Conservation (phyloP, 2,113 vertebrate genomes). For the Columba janthina region DNA sequence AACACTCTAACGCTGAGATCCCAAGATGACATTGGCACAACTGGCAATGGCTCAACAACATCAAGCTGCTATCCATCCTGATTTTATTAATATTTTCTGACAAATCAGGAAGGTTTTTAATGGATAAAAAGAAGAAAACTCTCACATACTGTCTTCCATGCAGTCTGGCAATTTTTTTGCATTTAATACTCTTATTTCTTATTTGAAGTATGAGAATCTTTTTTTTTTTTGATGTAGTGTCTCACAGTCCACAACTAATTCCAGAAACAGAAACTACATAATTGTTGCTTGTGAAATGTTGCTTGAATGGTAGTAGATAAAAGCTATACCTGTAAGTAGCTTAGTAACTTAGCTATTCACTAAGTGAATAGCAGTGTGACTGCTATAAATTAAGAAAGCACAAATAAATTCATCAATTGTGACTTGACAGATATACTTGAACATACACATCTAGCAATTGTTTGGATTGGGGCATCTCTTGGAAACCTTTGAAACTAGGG, state of each 20-base stretch:
- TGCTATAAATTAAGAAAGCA: background rate
- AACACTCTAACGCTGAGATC: background rate
- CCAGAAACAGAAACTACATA: background rate
- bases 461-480: background rate
- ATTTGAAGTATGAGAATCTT: background rate
- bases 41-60: background rate
- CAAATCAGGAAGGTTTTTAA: background rate
- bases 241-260: background rate
- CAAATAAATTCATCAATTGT: background rate
- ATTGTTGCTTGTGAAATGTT: background rate
- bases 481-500: background rate
- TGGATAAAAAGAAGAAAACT: background rate
- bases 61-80: background rate
- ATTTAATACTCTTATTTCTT: background rate
- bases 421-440: background rate
- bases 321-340: background rate
- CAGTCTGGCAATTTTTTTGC: background rate
- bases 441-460: background rate
- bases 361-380: background rate
- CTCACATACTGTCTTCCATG: background rate
- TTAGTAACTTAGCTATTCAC: background rate
- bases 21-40: background rate
- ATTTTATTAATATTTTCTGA: background rate
- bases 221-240: background rate
- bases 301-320: background rate